Evolutionary conservation across 2,113 vertebrate species (phyloP).

Genomic region (Syngnathus typhle): DNA sequence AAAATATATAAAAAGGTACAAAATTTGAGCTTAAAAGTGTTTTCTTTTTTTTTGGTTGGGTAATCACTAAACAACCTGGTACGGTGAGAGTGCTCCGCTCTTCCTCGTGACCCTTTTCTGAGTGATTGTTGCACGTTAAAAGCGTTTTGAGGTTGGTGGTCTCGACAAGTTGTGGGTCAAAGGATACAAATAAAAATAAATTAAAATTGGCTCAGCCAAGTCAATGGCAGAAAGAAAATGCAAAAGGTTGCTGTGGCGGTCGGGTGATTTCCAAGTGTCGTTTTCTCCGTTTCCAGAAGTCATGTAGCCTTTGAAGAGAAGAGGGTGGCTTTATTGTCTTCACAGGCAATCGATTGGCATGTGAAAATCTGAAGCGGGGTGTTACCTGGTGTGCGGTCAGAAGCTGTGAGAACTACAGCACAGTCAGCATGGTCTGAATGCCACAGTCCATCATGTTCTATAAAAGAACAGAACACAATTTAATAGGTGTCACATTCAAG

Average conservation of each 20-base stretch:
- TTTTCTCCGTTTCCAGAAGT: constrained; percentile 20
- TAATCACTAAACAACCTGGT: constrained; percentile 20
- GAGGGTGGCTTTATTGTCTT: neutral
- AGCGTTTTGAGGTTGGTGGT: constrained; percentile 15
- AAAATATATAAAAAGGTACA: constrained; percentile 53
- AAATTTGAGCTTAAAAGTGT: constrained; percentile 55
- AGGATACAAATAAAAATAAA: constrained; percentile 28
- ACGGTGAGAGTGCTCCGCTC: constrained; percentile 24
- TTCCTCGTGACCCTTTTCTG: constrained; percentile 14
- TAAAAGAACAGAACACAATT: constrained; percentile 26
- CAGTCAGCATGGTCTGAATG: constrained; percentile 69
- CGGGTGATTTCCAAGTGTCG: constrained; percentile 15
- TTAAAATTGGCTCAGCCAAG: constrained; percentile 46
- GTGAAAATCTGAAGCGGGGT: neutral
- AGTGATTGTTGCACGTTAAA: constrained; percentile 51
- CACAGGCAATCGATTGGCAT: neutral
- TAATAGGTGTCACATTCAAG: neutral
- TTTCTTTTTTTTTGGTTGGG: constrained; percentile 12
- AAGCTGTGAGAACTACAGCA: constrained; percentile 51
- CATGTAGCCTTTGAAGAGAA: constrained; percentile 2
- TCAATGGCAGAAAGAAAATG: constrained; percentile 1
- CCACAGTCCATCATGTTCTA: constrained; percentile 71
- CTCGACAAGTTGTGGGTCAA: constrained; percentile 14
- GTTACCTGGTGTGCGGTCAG: constrained; percentile 46
- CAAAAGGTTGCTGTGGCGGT: constrained; percentile 12